phyloP scores from a whole-genome alignment of 2,888 invertebrate species.

The Ochlodes sylvanus region DNA sequence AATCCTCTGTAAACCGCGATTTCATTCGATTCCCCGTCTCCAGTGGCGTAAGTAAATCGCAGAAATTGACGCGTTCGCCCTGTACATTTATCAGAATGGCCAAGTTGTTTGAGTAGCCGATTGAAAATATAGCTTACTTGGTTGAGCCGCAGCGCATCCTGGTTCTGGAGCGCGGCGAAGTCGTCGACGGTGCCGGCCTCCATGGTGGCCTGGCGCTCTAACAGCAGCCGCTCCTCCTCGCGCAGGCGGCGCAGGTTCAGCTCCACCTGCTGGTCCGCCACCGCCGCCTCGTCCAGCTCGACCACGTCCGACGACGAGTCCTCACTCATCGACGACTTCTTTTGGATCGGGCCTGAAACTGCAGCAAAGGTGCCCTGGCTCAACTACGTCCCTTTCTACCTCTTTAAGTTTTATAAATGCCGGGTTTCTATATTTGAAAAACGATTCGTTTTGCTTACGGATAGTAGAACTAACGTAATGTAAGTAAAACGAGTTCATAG shows the following conservation, averaged over 20 bases:
- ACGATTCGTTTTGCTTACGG: too few species aligned
- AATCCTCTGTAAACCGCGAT: too few species aligned
- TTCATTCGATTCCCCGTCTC: too few species aligned
- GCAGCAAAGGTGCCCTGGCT: neutral
- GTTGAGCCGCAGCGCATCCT: slow-evolving; percentile 71
- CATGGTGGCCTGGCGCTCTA: slow-evolving; percentile 91
- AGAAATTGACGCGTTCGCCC: too few species aligned
- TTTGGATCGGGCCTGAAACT: slow-evolving; percentile 93
- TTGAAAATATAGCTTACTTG: slow-evolving; percentile 50
- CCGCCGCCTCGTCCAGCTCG: slow-evolving; percentile 95
- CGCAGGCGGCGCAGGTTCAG: slow-evolving; percentile 76
- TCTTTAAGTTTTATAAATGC: too few species aligned
- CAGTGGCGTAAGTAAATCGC: too few species aligned
- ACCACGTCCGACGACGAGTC: slow-evolving; percentile 94
- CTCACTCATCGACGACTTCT: slow-evolving; percentile 95
- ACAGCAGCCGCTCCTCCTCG: slow-evolving; percentile 89
- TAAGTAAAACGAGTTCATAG: too few species aligned
- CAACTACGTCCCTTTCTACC: slow-evolving; percentile 2
- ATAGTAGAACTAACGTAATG: too few species aligned
- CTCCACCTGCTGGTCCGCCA: slow-evolving; percentile 80
- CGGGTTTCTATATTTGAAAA: too few species aligned
- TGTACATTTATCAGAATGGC: too few species aligned
- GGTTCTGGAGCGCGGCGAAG: slow-evolving; percentile 70
- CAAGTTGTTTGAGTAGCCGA: too few species aligned
- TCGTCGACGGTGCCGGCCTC: slow-evolving; percentile 77